phyloP scores from a whole-genome alignment of 2,888 invertebrate genomes.

The Platycheirus albimanus region DNA sequence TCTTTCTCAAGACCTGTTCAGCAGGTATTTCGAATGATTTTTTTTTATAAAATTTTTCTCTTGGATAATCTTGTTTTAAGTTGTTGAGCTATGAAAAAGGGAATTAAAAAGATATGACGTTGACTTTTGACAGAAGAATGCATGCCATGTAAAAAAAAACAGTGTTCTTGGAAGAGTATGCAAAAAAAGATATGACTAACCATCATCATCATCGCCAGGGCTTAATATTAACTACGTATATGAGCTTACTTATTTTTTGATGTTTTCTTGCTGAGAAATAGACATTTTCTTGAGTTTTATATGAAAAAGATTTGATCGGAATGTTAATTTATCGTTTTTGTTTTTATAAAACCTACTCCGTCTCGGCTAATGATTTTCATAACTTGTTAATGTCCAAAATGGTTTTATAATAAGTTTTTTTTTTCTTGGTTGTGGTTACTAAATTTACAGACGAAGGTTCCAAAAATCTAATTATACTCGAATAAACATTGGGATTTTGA shows the following conservation, averaged over 20 bases:
- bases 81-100: slow-evolving; percentile 10
- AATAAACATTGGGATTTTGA: no score
- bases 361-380: no score
- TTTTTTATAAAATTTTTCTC: slow-evolving; percentile 37
- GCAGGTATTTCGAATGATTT: slow-evolving; percentile 57
- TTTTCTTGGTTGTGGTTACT: no score
- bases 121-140: slow-evolving; percentile 45
- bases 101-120: slow-evolving; percentile 19
- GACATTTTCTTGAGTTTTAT: slow-evolving; percentile 17
- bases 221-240: no score
- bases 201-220: slow-evolving; percentile 3
- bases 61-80: slow-evolving; percentile 68
- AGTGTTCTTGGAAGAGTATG: slow-evolving; percentile 41
- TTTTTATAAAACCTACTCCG: no score
- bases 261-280: background rate
- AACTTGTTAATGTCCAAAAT: no score
- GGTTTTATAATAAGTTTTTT: no score
- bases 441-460: no score
- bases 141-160: slow-evolving; percentile 32
- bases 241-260: slow-evolving; percentile 11
- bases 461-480: no score
- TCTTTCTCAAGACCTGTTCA: slow-evolving; percentile 63
- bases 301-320: slow-evolving; percentile 21
- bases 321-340: slow-evolving; percentile 8
- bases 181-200: slow-evolving; percentile 16